Evolutionary conservation across 1,140 invertebrate species (phyloP).

Genomic region (Lysiphlebus fabarum): DNA sequence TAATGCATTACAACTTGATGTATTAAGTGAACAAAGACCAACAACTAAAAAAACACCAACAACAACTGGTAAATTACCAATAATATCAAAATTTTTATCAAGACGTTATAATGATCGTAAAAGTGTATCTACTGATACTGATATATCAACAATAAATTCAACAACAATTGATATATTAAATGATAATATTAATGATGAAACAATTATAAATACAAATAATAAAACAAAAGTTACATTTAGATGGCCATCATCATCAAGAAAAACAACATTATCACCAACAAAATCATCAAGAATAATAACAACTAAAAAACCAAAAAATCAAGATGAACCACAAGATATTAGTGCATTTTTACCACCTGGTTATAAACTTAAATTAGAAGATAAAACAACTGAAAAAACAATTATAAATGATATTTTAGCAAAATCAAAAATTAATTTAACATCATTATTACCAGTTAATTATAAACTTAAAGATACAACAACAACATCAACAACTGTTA

Average conservation of each 20-base stretch:
- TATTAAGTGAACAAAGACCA: slow-evolving; percentile 29
- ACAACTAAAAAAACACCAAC: slow-evolving; percentile 29
- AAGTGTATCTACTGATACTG: not conserved
- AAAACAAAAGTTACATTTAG: slow-evolving; percentile 4
- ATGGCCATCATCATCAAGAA: slow-evolving; percentile 14
- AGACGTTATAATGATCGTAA: slow-evolving; percentile 51
- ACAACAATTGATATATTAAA: too few species aligned
- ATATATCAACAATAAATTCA: not conserved
- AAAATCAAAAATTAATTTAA: slow-evolving; percentile 60
- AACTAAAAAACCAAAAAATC: slow-evolving; percentile 19
- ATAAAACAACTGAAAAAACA: slow-evolving; percentile 42
- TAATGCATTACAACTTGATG: slow-evolving; percentile 48
- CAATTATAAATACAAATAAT: too few species aligned
- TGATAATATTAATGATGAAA: too few species aligned
- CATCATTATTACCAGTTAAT: slow-evolving; percentile 63
- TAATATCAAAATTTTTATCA: slow-evolving; percentile 68
- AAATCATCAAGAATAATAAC: slow-evolving; percentile 27
- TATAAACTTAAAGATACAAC: slow-evolving; percentile 48
- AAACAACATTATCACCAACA: slow-evolving; percentile 27
- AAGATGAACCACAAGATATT: slow-evolving; percentile 52
- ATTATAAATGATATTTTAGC: slow-evolving; percentile 38
- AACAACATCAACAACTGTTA: slow-evolving; percentile 17
- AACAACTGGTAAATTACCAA: slow-evolving; percentile 46
- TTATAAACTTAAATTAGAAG: slow-evolving; percentile 57
- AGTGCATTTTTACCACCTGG: slow-evolving; percentile 66